A percentile compares a stretch with the other conserved stretches of the same genome.
Conservation (phyloP, 1,140 invertebrate genomes). For the Hydropsyche tenuis region DNA sequence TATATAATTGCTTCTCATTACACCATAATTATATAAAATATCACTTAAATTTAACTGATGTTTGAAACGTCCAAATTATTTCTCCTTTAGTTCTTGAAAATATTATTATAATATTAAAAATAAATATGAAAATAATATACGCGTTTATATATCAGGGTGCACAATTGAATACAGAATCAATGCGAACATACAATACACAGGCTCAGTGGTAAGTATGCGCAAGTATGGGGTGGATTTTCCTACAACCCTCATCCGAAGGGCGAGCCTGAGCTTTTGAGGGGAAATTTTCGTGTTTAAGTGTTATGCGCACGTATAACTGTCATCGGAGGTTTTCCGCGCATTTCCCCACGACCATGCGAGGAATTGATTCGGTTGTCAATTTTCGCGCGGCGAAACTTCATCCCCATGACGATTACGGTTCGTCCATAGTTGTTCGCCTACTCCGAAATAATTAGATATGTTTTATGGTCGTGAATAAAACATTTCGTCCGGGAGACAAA, state of each 20-base stretch:
- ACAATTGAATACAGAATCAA: conserved; percentile 9
- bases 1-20: too few species aligned
- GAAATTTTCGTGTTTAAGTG: conserved; percentile 31
- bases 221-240: conserved; percentile 4
- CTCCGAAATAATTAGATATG: too few species aligned
- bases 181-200: not conserved
- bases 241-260: not conserved
- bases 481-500: too few species aligned
- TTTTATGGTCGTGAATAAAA: too few species aligned
- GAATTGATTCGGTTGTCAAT: not conserved
- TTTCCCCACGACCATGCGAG: not conserved
- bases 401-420: not conserved
- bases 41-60: too few species aligned
- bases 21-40: too few species aligned
- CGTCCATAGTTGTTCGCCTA: not conserved
- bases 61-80: too few species aligned
- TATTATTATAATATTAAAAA: conserved; percentile 1
- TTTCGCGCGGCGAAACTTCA: not conserved
- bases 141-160: not conserved
- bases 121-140: not conserved
- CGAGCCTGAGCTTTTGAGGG: conserved; percentile 11
- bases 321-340: conserved; percentile 24
- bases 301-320: conserved; percentile 32
- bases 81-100: too few species aligned
- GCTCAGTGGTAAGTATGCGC: not conserved